Conservation (phyloP, 92 coral and sea anemone genomes). For the Galaxea fascicularis region DNA sequence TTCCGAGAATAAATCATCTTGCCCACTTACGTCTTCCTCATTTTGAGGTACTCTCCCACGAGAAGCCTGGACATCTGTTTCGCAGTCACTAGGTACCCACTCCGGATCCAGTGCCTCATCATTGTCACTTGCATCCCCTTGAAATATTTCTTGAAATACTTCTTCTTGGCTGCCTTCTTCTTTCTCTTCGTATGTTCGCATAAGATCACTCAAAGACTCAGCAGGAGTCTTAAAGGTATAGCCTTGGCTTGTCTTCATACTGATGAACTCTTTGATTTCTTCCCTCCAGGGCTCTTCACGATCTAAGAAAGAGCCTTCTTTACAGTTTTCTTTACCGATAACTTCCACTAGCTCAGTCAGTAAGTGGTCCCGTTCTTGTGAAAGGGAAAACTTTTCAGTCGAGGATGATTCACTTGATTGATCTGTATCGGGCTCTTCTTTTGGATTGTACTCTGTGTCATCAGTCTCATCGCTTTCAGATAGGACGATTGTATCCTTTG, state of each 20-base stretch:
- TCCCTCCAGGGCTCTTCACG: constrained; percentile 33
- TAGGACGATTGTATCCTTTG: neutral
- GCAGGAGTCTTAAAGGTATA: constrained; percentile 22
- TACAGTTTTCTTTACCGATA: constrained; percentile 48
- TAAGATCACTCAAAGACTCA: constrained; percentile 8
- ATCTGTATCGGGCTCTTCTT: constrained; percentile 13
- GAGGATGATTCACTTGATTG: neutral
- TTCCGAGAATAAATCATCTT: constrained; percentile 21
- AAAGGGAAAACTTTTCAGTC: constrained; percentile 1
- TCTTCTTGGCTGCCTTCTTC: neutral
- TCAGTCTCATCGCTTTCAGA: constrained; percentile 24
- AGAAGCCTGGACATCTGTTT: neutral
- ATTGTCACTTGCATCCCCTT: constrained; percentile 54
- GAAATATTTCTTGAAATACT: neutral
- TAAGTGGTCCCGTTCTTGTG: constrained; percentile 36
- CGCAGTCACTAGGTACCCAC: constrained; percentile 44
- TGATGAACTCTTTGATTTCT: constrained; percentile 26
- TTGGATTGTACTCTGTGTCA: constrained; percentile 14
- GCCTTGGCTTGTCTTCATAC: constrained; percentile 21
- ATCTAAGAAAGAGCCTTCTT: constrained; percentile 40
- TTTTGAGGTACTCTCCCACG: too few species aligned
- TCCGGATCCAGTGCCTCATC: constrained; percentile 50
- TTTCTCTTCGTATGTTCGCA: neutral
- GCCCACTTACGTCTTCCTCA: neutral
- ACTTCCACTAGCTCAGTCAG: constrained; percentile 60